Evolutionary conservation across 2,888 invertebrate genomes (phyloP).

Genomic region (Pimpla rufipes): DNA sequence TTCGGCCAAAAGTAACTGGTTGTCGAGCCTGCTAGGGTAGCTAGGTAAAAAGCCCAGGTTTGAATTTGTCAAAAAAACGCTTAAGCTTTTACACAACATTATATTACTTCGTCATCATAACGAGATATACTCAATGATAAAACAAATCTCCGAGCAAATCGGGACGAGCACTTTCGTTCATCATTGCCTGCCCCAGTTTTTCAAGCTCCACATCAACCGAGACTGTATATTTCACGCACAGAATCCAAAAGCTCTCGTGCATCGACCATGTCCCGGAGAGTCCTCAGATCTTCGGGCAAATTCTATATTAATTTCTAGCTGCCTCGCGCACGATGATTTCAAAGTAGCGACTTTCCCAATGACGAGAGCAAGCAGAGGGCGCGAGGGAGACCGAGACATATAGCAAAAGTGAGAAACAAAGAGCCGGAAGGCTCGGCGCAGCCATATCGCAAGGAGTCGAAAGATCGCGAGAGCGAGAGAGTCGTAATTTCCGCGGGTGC

Average conservation of each 20-base stretch:
- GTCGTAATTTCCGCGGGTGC: constrained; percentile 35
- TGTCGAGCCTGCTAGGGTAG: too few species aligned
- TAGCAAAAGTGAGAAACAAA: not conserved
- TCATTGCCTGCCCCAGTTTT: not conserved
- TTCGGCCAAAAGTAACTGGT: too few species aligned
- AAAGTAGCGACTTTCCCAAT: constrained; percentile 10
- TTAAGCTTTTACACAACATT: too few species aligned
- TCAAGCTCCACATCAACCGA: not conserved
- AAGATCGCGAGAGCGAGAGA: constrained; percentile 4
- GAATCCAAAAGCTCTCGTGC: not conserved
- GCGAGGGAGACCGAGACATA: not conserved
- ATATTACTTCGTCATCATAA: too few species aligned
- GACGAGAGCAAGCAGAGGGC: not conserved
- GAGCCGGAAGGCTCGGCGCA: constrained; percentile 37
- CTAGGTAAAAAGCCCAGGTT: too few species aligned
- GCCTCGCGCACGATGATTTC: not conserved
- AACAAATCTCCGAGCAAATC: not conserved
- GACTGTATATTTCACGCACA: not conserved
- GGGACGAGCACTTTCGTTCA: not conserved
- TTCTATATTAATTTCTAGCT: constrained; percentile 17
- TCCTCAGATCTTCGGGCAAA: not conserved
- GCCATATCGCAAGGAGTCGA: constrained; percentile 35
- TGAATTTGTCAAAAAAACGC: too few species aligned
- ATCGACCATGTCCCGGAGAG: not conserved
- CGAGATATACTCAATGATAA: not conserved